Evolutionary conservation across 2,113 vertebrate species (phyloP), one percentile per base, ranked within the genome.

Genomic region (Thermophis baileyi): DNA sequence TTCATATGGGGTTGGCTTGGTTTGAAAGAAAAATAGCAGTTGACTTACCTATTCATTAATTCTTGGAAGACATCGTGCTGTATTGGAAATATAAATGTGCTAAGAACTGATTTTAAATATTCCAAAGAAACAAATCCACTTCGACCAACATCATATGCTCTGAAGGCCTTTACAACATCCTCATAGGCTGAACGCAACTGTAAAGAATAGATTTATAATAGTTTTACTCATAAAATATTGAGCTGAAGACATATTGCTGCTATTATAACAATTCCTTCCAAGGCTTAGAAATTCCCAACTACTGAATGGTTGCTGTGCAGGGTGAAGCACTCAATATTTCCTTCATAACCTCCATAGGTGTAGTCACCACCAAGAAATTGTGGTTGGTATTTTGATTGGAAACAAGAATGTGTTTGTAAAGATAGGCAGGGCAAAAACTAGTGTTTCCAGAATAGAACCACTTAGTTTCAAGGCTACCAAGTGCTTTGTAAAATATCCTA

Each of bases 21-120:
- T 93, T 91, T 94, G 55, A 94, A 95, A 94, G 93, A 94, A 96
- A 54, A 96, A 96, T 94, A 95, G 89, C 6, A 30, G 25, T 89
- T 91, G 53, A 95, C 97, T 97, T 97, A 98, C 97, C 97, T 97
- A 95, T 95, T 98, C 97, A 98, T 98, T 96, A 98, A 93, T 95
- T 97, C 96, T 92, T 98, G 97, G 94, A 98, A 98, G 95, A 96
- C 95, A 93, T 93, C 96, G 93, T 96, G 97, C 63, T 97, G 97
- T 93, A 98, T 95, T 60, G 93, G 96, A 96, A 97, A 98, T 54
- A 98, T 86, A 91, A 98, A 98, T 91, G 95, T 97, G 96, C 97
- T 98, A 92, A 98, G 95, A 95, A 98, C 95, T 7, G 97, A 95
- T 95, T 98, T 97, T 88, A 98, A 97, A 95, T 97, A 97, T 92